Base-by-base conservation (phyloP, 2,888 invertebrate genomes). In the Cecidostiba fungosa region DNA sequence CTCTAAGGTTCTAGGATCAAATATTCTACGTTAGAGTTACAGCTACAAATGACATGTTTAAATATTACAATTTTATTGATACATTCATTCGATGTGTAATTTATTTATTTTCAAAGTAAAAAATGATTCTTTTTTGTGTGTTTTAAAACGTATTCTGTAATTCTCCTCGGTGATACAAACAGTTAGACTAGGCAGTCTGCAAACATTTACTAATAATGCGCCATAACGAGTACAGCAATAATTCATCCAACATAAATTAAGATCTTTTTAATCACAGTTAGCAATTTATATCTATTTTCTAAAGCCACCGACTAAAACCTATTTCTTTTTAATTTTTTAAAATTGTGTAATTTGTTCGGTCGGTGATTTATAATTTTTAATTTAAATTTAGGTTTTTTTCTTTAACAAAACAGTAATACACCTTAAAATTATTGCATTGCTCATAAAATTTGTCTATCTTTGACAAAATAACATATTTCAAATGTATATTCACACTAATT, bases 221-320 rank as follows among this genome's bases (percentile, higher is more conserved):
- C 54, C 26, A 82, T 74, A 78, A 85, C 47, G 32, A 26, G 10
- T 85, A 77, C 23, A 84, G 66, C 73, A 73, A 59, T 59, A n/a
- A 59, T 59, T 23, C 62, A 39, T 54, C 36, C 32, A 76, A 79
- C 59, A 83, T 73, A 87, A 83, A 85, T 77, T 76, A 85, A 77
- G 29, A 76, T 83, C 29, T 85, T 77, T n/a, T 59, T 54, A 81
- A 87, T 87, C 87, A 87, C 87, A 87, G 85, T 77, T 74, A 78
- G 74, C 59, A 81, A 80, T 87, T 85, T 78, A 12, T 74, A 73
- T 81, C 76, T 80, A 78, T 47, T 69, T 66, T 47, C 50, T 85
- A 82, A 6, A 72, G 76, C 36, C 77, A 76, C 72, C 84, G 39
- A 74, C 23, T 26, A 47, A 77, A 74, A 70, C 6, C 29, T 73